Percentiles rank a stretch among this genome's conserved stretches.
Evolutionary conservation across 1,140 invertebrate species (phyloP).

Genomic region (Aphaenogaster floridana): DNA sequence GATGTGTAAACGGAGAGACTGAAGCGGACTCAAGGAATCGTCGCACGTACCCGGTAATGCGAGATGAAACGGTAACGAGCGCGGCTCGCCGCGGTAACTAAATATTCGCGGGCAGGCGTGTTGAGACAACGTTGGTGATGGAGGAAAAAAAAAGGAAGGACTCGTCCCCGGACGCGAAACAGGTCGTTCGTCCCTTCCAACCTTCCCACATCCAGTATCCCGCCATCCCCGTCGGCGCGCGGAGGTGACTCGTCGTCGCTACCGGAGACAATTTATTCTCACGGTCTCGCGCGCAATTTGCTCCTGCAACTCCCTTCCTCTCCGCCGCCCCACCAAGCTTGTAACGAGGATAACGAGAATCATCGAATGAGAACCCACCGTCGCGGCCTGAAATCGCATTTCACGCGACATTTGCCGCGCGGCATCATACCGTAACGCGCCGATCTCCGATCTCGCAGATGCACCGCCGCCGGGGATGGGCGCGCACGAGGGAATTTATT

Average conservation of each 20-base stretch:
- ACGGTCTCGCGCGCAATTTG: conserved; percentile 76
- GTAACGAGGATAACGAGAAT: conserved; percentile 76
- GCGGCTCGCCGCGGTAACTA: conserved; percentile 73
- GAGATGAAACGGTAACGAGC: conserved; percentile 76
- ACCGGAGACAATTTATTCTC: conserved; percentile 76
- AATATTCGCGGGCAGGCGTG: conserved; percentile 70
- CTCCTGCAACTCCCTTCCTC: conserved; percentile 32
- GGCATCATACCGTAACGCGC: conserved; percentile 36
- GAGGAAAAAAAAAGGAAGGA: conserved; percentile 27
- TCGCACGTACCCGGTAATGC: conserved; percentile 72
- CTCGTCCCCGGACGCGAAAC: conserved; percentile 37
- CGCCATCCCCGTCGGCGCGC: conserved; percentile 43
- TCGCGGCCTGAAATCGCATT: conserved; percentile 74
- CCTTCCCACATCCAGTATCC: conserved; percentile 19
- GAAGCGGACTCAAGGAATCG: conserved; percentile 68
- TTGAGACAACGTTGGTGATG: conserved; percentile 23
- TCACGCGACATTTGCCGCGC: conserved; percentile 72
- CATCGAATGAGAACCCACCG: conserved; percentile 74
- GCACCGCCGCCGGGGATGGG: not conserved
- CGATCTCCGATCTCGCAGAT: conserved; percentile 25
- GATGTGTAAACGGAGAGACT: conserved; percentile 43
- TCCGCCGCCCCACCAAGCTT: conserved; percentile 37
- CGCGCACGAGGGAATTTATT: conserved; percentile 15
- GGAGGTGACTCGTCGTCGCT: conserved; percentile 20
- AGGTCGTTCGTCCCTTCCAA: conserved; percentile 22